phyloP scores from a whole-genome alignment of 1,140 invertebrate species.

The Solen grandis region DNA sequence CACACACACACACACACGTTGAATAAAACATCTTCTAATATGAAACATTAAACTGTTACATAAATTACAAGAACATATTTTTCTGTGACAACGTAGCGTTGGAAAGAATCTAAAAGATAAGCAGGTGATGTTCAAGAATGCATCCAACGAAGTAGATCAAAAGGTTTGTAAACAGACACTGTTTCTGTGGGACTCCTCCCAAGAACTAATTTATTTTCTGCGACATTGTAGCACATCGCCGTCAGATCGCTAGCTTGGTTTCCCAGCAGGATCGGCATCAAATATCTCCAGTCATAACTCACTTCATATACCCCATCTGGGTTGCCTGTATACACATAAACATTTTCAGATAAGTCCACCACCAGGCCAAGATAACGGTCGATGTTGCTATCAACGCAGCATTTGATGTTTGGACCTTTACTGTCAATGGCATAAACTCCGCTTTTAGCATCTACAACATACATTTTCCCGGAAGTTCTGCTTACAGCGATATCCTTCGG shows the following conservation, averaged over 20 bases:
- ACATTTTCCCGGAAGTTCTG: conserved; percentile 3
- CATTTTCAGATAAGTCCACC: conserved; percentile 10
- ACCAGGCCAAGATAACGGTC: conserved; percentile 17
- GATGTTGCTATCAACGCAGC: conserved; percentile 18
- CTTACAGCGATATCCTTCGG: conserved; percentile 26
- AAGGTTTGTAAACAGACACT: background rate
- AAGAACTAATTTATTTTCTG: background rate
- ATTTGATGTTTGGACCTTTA: background rate
- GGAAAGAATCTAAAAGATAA: too few relatives aligned
- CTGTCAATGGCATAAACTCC: conserved; percentile 8
- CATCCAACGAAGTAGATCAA: too few relatives aligned
- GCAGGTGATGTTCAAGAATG: too few relatives aligned
- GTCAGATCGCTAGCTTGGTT: background rate
- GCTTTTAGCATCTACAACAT: conserved; percentile 6
- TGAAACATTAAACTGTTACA: too few relatives aligned
- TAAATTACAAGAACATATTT: too few relatives aligned
- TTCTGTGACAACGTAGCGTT: too few relatives aligned
- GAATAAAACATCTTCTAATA: too few relatives aligned
- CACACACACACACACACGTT: too few relatives aligned
- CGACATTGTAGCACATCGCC: background rate
- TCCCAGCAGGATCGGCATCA: background rate
- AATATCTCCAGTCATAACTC: conserved; percentile 10
- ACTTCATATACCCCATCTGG: conserved; percentile 34
- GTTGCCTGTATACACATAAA: conserved; percentile 18
- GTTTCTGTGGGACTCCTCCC: background rate